Evolutionary conservation across 1,140 invertebrate genomes (phyloP).

Genomic region (Camponotus pennsylvanicus): DNA sequence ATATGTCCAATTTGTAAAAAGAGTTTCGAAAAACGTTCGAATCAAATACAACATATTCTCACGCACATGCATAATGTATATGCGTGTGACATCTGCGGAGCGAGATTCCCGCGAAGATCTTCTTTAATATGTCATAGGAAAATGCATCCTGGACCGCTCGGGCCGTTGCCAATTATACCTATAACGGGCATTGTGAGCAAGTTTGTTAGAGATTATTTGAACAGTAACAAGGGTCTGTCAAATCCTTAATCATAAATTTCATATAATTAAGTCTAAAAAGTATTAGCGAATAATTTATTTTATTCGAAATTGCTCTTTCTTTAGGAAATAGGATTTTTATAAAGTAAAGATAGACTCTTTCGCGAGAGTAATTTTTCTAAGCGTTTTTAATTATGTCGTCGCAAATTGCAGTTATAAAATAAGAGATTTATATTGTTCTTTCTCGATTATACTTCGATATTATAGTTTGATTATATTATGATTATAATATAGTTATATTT

Average conservation of each 20-base stretch:
- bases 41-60: conserved; percentile 42
- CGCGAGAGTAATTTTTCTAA: conserved; percentile 8
- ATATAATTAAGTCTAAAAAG: background rate
- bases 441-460: background rate
- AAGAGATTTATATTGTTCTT: conserved; percentile 26
- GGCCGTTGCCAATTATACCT: conserved; percentile 29
- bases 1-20: conserved; percentile 37
- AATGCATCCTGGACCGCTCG: conserved; percentile 34
- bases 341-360: conserved; percentile 22
- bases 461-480: too few relatives aligned
- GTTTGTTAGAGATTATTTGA: conserved; percentile 49
- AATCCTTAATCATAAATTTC: conserved; percentile 1
- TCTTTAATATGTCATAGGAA: conserved; percentile 30
- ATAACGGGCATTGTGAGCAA: conserved; percentile 39
- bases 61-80: conserved; percentile 47
- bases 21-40: conserved; percentile 29
- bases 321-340: background rate
- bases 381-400: background rate
- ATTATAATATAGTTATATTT: background rate
- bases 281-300: conserved; percentile 13
- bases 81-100: conserved; percentile 33
- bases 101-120: conserved; percentile 25
- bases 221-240: conserved; percentile 12
- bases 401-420: conserved; percentile 19
- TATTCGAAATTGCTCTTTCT: background rate